phyloP scores from a whole-genome alignment of 2,113 vertebrate species.

The Silurus meridionalis region DNA sequence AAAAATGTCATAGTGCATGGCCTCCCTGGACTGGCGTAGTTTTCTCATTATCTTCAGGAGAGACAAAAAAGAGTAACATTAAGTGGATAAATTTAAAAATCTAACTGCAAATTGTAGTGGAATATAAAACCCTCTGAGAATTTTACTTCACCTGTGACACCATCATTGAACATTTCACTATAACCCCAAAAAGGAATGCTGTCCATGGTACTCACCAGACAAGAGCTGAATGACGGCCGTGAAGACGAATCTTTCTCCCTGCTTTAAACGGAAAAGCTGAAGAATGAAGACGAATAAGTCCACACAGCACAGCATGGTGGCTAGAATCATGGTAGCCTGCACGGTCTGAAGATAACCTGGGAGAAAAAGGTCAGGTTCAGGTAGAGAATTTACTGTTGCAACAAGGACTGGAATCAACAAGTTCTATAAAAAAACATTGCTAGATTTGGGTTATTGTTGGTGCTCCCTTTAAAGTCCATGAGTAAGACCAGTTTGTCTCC shows the following conservation, averaged over 20 bases:
- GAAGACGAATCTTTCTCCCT: constrained; percentile 91
- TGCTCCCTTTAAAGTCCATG: neutral
- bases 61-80: neutral
- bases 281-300: constrained; percentile 90
- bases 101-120: neutral
- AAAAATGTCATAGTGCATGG: neutral
- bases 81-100: neutral
- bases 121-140: neutral
- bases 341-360: constrained; percentile 86
- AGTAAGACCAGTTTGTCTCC: neutral
- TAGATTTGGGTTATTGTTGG: neutral
- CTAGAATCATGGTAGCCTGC: constrained; percentile 89
- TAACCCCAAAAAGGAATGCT: neutral
- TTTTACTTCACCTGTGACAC: neutral
- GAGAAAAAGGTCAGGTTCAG: neutral
- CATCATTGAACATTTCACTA: neutral
- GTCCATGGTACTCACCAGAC: constrained; percentile 79
- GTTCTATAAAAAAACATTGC: neutral
- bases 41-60: neutral
- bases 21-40: neutral
- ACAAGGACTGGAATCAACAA: neutral
- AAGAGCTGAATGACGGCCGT: constrained; percentile 88
- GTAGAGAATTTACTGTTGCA: neutral
- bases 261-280: constrained; percentile 94
- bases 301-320: constrained; percentile 87